These are phyloP conservation scores for Theonella swinhoei DNA, from an alignment of 37 sponge, comb jelly and placozoan species.

Conservation along the genomic window DNA sequence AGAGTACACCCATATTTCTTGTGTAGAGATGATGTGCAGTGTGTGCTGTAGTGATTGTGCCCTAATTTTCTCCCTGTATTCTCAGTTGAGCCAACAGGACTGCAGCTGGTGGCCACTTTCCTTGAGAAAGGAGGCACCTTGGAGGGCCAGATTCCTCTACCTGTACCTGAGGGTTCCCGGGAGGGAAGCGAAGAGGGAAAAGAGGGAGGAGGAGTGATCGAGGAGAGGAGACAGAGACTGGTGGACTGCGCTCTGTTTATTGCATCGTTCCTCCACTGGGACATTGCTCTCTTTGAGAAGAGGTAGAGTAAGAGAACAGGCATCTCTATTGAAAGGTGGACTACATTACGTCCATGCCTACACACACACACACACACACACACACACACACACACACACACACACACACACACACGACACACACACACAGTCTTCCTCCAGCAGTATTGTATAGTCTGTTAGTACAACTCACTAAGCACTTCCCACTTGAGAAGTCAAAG, in stretches of 20 bases:
- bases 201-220: constrained; percentile 8
- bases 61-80: not conserved
- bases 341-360: not conserved
- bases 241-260: constrained; percentile 67
- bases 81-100: constrained; percentile 67
- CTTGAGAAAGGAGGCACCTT: constrained; percentile 72
- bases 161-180: not conserved
- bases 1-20: no score
- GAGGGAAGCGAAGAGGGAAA: not conserved
- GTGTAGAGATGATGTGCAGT: not conserved
- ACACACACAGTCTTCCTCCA: constrained; percentile 52
- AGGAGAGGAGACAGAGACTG: constrained; percentile 35
- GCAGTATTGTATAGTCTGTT: constrained; percentile 53
- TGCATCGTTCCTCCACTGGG: constrained; percentile 58
- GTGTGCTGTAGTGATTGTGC: not conserved
- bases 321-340: not conserved
- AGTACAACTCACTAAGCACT: constrained; percentile 21
- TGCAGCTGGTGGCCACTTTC: constrained; percentile 66
- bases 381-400: not conserved
- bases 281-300: constrained; percentile 45
- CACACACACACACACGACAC: no score
- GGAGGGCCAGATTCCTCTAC: constrained; percentile 42
- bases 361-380: no score
- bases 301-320: constrained; percentile 5
- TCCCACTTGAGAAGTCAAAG: not conserved